Evolutionary conservation across 2,113 vertebrate genomes (phyloP), one percentile per base, ranked within the genome.

Genomic region (Grantiella picta): DNA sequence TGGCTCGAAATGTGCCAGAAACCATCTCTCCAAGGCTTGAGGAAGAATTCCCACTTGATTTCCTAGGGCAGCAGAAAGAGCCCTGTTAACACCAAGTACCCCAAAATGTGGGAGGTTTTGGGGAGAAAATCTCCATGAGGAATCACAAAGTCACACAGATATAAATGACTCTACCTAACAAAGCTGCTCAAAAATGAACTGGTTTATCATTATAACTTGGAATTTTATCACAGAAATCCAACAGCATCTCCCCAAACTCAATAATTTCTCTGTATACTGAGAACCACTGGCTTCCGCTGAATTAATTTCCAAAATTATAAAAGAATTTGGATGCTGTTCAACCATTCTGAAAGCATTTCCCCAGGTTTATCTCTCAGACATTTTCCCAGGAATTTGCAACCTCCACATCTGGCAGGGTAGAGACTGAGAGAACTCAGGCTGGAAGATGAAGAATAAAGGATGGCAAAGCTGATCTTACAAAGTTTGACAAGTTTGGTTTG

Each of bases 21-120:
- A 99, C 99, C 99, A 99, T 99, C 92, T 99, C 99, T 90, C 99
- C 99, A 27, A 99, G 98, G 96, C 99, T 99, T 90, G 99, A 99
- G 72, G 99, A 99, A 77, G 99, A 99, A 97, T 99, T 99, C 71
- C 99, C 99, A 91, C 99, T 99, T 22, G 99, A 99, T 97, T 99
- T 99, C 97, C 99, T 99, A 84, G 4, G 92, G 94, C 24, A 92
- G 13, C 47, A 93, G n/a, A 85, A 72, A 93, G 81, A 95, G 42
- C 42, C 18, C 80, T 36, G 7, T 88, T 66, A 94, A 66, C 61
- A 95, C 15, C 61, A 69, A 44, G 63, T 0, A 4, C 42, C 56
- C 31, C 13, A 19, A 59, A 56, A 85, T 2, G 8, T 5, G 52
- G 4, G 24, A 72, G 49, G 56, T 18, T 70, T 38, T 16, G 35